Conservation (phyloP, 2,797 vertebrate species). For the Perodicticus potto region DNA sequence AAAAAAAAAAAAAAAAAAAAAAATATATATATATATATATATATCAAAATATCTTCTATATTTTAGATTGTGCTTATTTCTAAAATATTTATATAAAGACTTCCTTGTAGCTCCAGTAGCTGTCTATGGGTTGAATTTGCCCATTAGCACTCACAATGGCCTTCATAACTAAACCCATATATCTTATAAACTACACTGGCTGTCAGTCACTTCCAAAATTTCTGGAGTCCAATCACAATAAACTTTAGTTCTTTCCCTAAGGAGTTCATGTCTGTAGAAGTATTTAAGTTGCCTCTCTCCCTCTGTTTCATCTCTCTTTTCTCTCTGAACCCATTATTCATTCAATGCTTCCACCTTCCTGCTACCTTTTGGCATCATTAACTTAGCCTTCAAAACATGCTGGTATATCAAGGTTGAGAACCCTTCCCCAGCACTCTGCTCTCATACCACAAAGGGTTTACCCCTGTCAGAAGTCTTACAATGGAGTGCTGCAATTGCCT, state of each 20-base stretch:
- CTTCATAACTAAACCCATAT: background rate
- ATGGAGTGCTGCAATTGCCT: background rate
- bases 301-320: background rate
- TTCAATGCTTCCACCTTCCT: background rate
- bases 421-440: background rate
- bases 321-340: background rate
- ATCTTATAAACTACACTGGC: background rate
- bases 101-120: background rate
- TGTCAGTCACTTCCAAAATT: background rate
- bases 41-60: background rate
- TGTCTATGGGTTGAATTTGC: background rate
- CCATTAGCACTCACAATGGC: background rate
- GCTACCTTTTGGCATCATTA: background rate
- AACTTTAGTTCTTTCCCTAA: background rate
- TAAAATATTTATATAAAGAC: background rate
- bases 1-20: too few species aligned
- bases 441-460: background rate
- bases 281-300: background rate
- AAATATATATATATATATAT: too few species aligned
- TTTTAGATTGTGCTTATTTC: background rate
- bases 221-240: background rate
- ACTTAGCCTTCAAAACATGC: background rate
- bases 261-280: background rate
- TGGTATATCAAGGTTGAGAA: background rate
- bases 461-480: background rate